phyloP scores from a whole-genome alignment of 2,113 vertebrate species.

The Hippocampus abdominalis region DNA sequence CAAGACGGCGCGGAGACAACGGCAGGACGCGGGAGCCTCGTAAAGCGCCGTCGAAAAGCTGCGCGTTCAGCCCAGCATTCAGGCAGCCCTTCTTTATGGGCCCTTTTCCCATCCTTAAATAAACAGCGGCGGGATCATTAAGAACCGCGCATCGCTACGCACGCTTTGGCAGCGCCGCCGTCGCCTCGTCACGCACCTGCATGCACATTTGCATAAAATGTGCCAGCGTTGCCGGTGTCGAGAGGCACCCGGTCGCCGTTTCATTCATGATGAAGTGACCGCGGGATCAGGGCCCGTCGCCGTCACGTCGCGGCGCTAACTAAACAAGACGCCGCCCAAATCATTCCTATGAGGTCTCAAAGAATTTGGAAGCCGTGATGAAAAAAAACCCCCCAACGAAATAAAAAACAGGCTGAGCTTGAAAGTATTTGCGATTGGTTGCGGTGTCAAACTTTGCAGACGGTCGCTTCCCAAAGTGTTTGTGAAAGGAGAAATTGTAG shows the following conservation, averaged over 20 bases:
- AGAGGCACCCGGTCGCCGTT: constrained; percentile 5
- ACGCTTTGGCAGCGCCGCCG: constrained; percentile 12
- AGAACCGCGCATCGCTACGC: neutral
- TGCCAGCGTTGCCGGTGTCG: constrained; percentile 13
- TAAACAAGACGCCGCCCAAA: constrained; percentile 12
- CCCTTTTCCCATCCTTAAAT: neutral
- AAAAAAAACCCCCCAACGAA: neutral
- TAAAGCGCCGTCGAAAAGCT: constrained; percentile 19
- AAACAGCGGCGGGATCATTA: constrained; percentile 3
- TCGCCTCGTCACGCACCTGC: constrained; percentile 15
- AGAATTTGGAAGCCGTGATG: constrained; percentile 5
- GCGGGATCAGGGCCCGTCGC: constrained; percentile 14
- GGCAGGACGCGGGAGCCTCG: constrained; percentile 12
- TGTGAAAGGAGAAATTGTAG: neutral
- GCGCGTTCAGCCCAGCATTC: constrained; percentile 39
- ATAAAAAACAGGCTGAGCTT: neutral
- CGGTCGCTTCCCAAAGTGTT: too few relatives aligned
- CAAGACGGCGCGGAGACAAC: constrained; percentile 2
- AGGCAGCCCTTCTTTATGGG: constrained; percentile 19
- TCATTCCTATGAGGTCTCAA: constrained; percentile 10
- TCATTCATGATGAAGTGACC: constrained; percentile 27
- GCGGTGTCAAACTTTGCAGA: constrained; percentile 6
- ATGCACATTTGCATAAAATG: constrained; percentile 13
- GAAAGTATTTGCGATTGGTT: neutral
- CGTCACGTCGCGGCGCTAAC: constrained; percentile 18